Percentiles rank a stretch among this genome's conserved stretches.
These are phyloP conservation scores for Erinaceus europaeus DNA, from an alignment of 2,113 vertebrate species.

Conservation along the genomic window DNA sequence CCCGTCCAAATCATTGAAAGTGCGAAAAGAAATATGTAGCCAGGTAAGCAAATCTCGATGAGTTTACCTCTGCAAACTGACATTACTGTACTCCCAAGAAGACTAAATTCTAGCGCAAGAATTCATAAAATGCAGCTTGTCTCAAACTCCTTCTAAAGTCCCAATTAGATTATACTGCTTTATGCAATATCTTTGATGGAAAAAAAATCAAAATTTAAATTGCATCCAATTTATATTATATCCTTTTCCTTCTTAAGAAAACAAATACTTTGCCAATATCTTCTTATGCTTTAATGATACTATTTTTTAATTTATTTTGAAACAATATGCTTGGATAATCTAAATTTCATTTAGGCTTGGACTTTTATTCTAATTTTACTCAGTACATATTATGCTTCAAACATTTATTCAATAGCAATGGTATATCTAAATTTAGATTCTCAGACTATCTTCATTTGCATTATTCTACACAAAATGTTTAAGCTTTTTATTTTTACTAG, in stretches of 20 bases:
- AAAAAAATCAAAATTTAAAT: conserved; percentile 33
- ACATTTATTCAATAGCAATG: background rate
- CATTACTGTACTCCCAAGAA: background rate
- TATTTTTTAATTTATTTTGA: conserved; percentile 48
- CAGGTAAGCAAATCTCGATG: conserved; percentile 40
- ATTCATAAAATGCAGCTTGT: conserved; percentile 54
- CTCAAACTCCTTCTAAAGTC: conserved; percentile 9
- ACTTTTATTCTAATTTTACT: conserved; percentile 6
- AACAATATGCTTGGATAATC: background rate
- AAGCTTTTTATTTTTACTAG: conserved; percentile 32
- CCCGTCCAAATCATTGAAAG: conserved; percentile 59
- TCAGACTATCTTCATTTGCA: conserved; percentile 47
- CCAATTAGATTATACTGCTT: conserved; percentile 59
- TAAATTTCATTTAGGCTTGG: conserved; percentile 2
- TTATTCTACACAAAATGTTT: conserved; percentile 49
- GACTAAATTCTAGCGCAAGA: conserved; percentile 21
- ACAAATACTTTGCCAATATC: background rate
- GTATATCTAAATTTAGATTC: background rate
- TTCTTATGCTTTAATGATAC: background rate
- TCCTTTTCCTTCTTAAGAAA: background rate
- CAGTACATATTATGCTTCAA: background rate
- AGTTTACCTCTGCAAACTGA: conserved; percentile 33
- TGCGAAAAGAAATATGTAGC: conserved; percentile 24
- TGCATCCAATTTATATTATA: conserved; percentile 16
- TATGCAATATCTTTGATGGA: conserved; percentile 23